Percentiles rank a stretch among this genome's conserved stretches.
These are phyloP conservation scores for Saccostrea echinata DNA, from an alignment of 1,140 invertebrate species.

Conservation along the genomic window DNA sequence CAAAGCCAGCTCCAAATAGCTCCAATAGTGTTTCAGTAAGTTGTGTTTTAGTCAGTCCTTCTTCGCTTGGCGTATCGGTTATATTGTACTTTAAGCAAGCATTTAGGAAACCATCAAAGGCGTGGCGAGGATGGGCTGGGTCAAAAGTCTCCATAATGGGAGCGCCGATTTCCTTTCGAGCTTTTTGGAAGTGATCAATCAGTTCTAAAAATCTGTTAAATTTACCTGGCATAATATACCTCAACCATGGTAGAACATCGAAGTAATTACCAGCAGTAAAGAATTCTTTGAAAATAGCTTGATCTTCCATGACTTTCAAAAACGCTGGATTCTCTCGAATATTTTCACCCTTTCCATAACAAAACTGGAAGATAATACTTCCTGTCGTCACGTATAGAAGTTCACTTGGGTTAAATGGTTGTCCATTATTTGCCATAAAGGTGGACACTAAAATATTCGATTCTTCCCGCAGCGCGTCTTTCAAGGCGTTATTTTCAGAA, in stretches of 20 bases:
- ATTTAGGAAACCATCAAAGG: conserved; percentile 41
- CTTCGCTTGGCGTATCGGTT: not conserved
- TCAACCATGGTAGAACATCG: conserved; percentile 59
- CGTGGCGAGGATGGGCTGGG: conserved; percentile 29
- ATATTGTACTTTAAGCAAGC: conserved; percentile 22
- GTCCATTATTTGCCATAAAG: conserved; percentile 38
- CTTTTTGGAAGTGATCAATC: not conserved
- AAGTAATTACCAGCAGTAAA: conserved; percentile 55
- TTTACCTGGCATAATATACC: conserved; percentile 43
- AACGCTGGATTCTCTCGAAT: conserved; percentile 55
- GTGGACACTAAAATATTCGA: conserved; percentile 46
- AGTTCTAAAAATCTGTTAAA: conserved; percentile 41
- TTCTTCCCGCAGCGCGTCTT: conserved; percentile 55
- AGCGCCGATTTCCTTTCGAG: not conserved
- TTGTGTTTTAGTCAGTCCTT: conserved; percentile 16
- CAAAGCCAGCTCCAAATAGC: conserved; percentile 92
- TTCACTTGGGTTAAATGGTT: conserved; percentile 56
- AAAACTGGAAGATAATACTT: conserved; percentile 62
- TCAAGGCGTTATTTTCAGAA: conserved; percentile 43
- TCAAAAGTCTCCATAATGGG: conserved; percentile 16
- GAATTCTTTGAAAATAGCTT: conserved; percentile 50
- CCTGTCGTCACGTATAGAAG: conserved; percentile 49
- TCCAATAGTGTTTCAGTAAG: conserved; percentile 80
- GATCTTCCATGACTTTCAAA: conserved; percentile 44
- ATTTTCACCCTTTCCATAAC: conserved; percentile 54